Evolutionary conservation across 2,797 vertebrate species (phyloP), one percentile per base, ranked within the genome.

Genomic region (Potorous gilbertii): DNA sequence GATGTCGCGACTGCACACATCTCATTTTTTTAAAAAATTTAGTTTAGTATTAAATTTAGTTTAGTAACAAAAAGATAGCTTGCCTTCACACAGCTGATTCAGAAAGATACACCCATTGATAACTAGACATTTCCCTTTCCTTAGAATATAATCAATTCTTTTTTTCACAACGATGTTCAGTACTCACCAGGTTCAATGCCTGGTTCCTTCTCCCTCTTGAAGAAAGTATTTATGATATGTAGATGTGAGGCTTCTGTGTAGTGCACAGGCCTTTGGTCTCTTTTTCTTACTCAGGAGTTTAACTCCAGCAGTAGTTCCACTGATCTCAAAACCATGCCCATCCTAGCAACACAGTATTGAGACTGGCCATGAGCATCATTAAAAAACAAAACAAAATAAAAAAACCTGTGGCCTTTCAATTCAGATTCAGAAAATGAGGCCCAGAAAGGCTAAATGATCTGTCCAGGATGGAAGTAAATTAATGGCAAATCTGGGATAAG

Each of bases 371-470:
- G 18, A 81, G 66, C 21, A 81, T 40, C 18, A 24, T 81, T 52
- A 52, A 52, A 52, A 52, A 52, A 52, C 52, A 52, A 52, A 52
- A 52, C 52, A 52, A 52, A 52, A 52, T 6, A 52, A 24, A 81
- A 81, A 81, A 81, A 18, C 21, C 18, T 40, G 5, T 66, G 57
- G 29, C 66, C n/a, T n/a, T 66, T n/a, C 62, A n/a, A n/a, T 40
- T 46, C 18, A 81, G n/a, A 66, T n/a, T 97, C 55, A 81, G 59
- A 62, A 62, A 34, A 62, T 34, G 4, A 96, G 94, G 57, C 92
- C 28, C 12, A 90, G 24, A 5, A 52, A 29, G 55, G 31, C 55
- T 91, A 34, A 74, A 21, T 81, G n/a, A 40, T 46, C 21, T 81
- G n/a, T 18, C 66, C 18, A 74, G n/a, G 18, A 46, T 21, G 2